Evolutionary conservation across 2,888 invertebrate genomes (phyloP).

Genomic region (Emmelina monodactyla): DNA sequence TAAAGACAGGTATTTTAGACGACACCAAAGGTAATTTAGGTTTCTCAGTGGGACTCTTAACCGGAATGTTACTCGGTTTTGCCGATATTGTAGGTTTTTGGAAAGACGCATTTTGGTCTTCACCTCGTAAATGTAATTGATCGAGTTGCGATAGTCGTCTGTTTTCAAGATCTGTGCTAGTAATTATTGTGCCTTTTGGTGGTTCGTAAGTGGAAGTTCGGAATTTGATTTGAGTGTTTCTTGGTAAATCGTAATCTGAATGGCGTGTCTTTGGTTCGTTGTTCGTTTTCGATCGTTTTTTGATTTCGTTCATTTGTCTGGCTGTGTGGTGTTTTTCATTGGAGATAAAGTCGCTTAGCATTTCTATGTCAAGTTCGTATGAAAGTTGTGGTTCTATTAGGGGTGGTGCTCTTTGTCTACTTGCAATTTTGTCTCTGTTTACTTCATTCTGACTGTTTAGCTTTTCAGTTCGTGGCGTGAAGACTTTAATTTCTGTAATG

Average conservation of each 20-base stretch:
- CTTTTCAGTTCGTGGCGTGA: constrained; percentile 58
- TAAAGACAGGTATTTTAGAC: constrained; percentile 61
- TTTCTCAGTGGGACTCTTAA: constrained; percentile 40
- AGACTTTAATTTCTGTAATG: constrained; percentile 78
- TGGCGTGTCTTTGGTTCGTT: constrained; percentile 59
- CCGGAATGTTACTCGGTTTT: constrained; percentile 57
- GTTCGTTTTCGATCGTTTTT: constrained; percentile 45
- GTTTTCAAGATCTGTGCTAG: constrained; percentile 60
- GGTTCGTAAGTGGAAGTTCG: constrained; percentile 71
- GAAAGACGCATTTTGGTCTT: constrained; percentile 24
- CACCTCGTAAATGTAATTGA: constrained; percentile 41
- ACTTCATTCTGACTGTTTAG: constrained; percentile 28
- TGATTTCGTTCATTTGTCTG: constrained; percentile 40
- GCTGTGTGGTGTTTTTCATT: constrained; percentile 54
- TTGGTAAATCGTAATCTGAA: constrained; percentile 57
- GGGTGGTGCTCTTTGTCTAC: constrained; percentile 44
- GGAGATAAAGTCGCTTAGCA: constrained; percentile 54
- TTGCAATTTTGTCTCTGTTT: constrained; percentile 39
- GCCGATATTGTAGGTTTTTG: constrained; percentile 44
- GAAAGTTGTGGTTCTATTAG: constrained; percentile 40
- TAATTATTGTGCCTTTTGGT: constrained; percentile 60
- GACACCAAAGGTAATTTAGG: constrained; percentile 31
- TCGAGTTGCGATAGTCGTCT: constrained; percentile 65
- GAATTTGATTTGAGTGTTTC: constrained; percentile 68
- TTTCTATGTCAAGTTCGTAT: constrained; percentile 50